These are phyloP conservation scores for Hydrolagus colliei DNA, from an alignment of 2,797 vertebrate genomes.

Conservation along the genomic window DNA sequence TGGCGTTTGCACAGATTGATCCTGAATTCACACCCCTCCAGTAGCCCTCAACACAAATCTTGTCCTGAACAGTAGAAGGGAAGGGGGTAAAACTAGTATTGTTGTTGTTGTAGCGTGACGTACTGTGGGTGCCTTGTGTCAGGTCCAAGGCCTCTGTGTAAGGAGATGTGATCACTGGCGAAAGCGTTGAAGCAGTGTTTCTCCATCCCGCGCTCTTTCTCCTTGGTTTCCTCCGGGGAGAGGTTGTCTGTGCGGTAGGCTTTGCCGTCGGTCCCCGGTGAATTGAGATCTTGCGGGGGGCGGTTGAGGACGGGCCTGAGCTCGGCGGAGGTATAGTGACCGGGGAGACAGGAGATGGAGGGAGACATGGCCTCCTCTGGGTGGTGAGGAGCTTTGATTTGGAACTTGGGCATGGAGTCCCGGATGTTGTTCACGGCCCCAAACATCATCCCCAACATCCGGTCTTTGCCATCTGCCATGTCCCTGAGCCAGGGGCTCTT, in stretches of 20 bases:
- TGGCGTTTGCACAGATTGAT: too few relatives aligned
- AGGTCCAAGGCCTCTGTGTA: constrained; percentile 79
- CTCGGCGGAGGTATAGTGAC: constrained; percentile 70
- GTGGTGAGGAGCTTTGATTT: constrained; percentile 70
- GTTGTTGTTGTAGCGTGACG: constrained; percentile 43
- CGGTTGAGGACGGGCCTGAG: constrained; percentile 73
- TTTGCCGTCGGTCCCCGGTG: constrained; percentile 67
- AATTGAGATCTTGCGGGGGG: constrained; percentile 65
- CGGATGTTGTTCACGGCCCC: constrained; percentile 78
- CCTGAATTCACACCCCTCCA: too few relatives aligned
- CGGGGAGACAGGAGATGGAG: constrained; percentile 60
- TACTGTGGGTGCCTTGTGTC: constrained; percentile 87
- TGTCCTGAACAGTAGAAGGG: too few relatives aligned
- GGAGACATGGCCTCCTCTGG: constrained; percentile 42
- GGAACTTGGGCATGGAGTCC: constrained; percentile 66
- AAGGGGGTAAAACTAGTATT: too few relatives aligned
- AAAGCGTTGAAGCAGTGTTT: constrained; percentile 93
- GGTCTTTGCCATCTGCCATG: constrained; percentile 67
- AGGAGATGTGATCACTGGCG: constrained; percentile 85
- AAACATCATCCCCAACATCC: constrained; percentile 72
- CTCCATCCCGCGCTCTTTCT: constrained; percentile 77
- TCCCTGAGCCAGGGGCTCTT: constrained; percentile 79
- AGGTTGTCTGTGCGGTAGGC: constrained; percentile 64
- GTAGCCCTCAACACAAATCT: too few relatives aligned
- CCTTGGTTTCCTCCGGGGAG: constrained; percentile 65